Conservation (phyloP, 2,797 vertebrate genomes). For the Aldrovandia affinis region DNA sequence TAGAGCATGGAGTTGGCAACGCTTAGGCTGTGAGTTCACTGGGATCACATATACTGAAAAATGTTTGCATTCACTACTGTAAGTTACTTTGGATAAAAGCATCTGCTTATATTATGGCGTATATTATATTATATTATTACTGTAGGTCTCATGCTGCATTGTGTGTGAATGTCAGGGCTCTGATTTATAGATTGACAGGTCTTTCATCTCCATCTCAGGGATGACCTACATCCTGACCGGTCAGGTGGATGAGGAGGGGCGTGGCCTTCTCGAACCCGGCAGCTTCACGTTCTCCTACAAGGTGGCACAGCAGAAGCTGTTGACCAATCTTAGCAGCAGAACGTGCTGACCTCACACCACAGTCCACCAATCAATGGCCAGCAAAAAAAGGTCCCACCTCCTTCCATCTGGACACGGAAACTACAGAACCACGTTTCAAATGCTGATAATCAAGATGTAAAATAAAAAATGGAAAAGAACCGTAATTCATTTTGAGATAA, state of each 20-base stretch:
- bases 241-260: constrained; percentile 70
- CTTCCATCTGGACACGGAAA: constrained; percentile 2
- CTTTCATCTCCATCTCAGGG: constrained; percentile 62
- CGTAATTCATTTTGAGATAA: constrained; percentile 16
- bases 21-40: too few species aligned
- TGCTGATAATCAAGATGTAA: constrained; percentile 32
- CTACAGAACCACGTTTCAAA: constrained; percentile 11
- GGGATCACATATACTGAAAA: too few species aligned
- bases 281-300: constrained; percentile 83
- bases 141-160: not conserved
- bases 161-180: not conserved
- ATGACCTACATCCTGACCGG: constrained; percentile 86
- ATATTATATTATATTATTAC: too few species aligned
- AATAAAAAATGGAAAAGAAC: not conserved
- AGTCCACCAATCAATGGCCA: constrained; percentile 39
- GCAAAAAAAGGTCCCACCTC: constrained; percentile 5
- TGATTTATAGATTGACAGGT: not conserved
- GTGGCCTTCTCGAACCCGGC: constrained; percentile 73
- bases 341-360: constrained; percentile 68
- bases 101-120: too few species aligned
- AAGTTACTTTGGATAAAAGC: too few species aligned
- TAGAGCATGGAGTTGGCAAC: too few species aligned
- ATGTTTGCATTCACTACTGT: too few species aligned
- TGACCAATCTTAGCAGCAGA: constrained; percentile 71
- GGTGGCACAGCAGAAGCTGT: constrained; percentile 76